phyloP scores from a whole-genome alignment of 2,797 vertebrate species.

The Melanotaenia parkinsoni region DNA sequence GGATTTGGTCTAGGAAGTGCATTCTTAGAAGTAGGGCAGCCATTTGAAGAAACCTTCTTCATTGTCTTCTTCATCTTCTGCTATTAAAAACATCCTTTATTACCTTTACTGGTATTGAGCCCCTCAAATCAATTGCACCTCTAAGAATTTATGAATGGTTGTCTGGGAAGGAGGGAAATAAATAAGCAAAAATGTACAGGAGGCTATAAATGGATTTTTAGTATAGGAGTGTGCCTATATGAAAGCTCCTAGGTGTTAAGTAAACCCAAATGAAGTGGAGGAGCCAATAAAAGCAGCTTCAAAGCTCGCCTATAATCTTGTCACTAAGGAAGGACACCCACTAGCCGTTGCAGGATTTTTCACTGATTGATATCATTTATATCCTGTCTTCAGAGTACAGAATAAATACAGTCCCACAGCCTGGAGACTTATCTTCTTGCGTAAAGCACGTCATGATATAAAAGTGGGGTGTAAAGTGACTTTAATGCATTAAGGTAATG shows the following conservation, averaged over 20 bases:
- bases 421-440: constrained; percentile 65
- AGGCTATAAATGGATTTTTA: constrained; percentile 73
- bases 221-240: constrained; percentile 40
- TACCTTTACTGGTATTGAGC: constrained; percentile 27
- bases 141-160: constrained; percentile 58
- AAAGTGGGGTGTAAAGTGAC: constrained; percentile 74
- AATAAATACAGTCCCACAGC: constrained; percentile 51
- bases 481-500: constrained; percentile 83
- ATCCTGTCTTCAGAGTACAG: constrained; percentile 53
- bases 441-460: constrained; percentile 66
- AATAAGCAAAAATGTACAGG: constrained; percentile 44
- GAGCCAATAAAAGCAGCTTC: constrained; percentile 77
- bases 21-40: constrained; percentile 31
- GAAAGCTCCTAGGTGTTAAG: constrained; percentile 78
- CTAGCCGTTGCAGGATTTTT: constrained; percentile 59
- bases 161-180: constrained; percentile 42
- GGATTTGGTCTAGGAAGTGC: constrained; percentile 22
- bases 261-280: constrained; percentile 81
- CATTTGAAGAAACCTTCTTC: constrained; percentile 44
- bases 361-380: constrained; percentile 79
- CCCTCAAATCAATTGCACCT: constrained; percentile 60
- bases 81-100: constrained; percentile 48
- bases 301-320: constrained; percentile 80
- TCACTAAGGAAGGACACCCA: constrained; percentile 75
- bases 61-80: constrained; percentile 35